Evolutionary conservation across 1,140 invertebrate species (phyloP).

Genomic region (Pristionchus pacificus): DNA sequence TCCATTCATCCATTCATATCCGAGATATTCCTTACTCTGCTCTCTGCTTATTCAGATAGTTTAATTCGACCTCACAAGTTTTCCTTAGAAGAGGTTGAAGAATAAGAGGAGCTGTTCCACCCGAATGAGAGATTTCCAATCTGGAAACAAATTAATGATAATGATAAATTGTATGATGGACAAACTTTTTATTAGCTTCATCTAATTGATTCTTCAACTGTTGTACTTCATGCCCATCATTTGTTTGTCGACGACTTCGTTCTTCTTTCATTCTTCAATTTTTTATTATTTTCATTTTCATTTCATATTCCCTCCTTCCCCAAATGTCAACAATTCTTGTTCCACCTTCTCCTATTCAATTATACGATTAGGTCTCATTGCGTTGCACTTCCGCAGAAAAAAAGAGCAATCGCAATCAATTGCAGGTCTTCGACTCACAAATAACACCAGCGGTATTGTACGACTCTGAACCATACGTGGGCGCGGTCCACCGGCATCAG

Average conservation of each 20-base stretch:
- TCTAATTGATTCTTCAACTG: conserved; percentile 42
- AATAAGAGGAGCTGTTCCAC: conserved; percentile 26
- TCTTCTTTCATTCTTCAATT: not conserved
- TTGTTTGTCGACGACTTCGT: not conserved
- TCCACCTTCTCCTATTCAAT: no score
- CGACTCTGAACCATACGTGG: no score
- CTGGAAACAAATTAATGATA: not conserved
- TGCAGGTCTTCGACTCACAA: no score
- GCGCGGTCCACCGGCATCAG: no score
- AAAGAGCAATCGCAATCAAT: no score
- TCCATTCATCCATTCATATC: no score
- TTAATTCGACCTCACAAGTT: conserved; percentile 51
- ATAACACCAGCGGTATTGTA: no score
- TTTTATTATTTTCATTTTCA: not conserved
- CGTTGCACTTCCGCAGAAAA: no score
- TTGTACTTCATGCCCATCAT: conserved; percentile 30
- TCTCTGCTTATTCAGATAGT: conserved; percentile 44
- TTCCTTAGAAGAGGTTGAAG: conserved; percentile 49
- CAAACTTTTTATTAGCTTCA: conserved; percentile 41
- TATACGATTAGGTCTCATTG: no score
- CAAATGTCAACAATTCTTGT: no score
- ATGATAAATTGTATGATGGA: not conserved
- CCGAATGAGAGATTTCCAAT: conserved; percentile 37
- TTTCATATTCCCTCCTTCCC: not conserved
- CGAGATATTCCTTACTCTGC: conserved; percentile 44